Evolutionary conservation across 2,888 invertebrate genomes (phyloP), one percentile per base, ranked within the genome.

Genomic region (Ariolimax columbianus): DNA sequence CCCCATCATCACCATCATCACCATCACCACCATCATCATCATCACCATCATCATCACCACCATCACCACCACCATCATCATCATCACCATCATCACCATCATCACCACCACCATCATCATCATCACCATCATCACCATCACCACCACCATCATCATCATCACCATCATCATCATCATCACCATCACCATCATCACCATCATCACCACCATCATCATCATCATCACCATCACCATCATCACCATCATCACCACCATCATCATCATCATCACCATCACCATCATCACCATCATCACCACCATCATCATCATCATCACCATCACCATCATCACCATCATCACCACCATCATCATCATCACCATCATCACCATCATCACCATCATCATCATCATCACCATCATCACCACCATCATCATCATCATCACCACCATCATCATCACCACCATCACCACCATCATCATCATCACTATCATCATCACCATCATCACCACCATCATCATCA

Each of bases 151-250:
- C 55, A 77, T 30, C 55, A 77, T 55, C 51, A 33, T 33, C 40
- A 82, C 70, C 43, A 73, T 75, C 38, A 73, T 82, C 43, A 55
- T 75, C 59, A 59, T 75, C 75, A 82, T 38, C 59, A 72, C 40
- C 26, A 73, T 75, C 72, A 73, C 75, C 55, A 59, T 55, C 43
- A 59, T 75, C 59, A 38, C 38, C 59, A 55, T 75, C 43, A 81
- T 40, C 33, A 81, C 36, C 70, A 70, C 70, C 81, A 81, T 81
- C 70, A 81, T 47, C 47, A 68, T 81, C 70, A 70, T 81, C 81
- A 81, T 81, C 81, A 70, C 43, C 70, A 70, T 47, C 47, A 81
- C 43, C 81, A 81, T 70, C 47, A 81, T 81, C 81, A 81, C 70
- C 33, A 79, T 79, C 63, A 63, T 79, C 66, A 63, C 36, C 79